phyloP scores from a whole-genome alignment of 2,113 vertebrate species.

The Siniperca knerii region DNA sequence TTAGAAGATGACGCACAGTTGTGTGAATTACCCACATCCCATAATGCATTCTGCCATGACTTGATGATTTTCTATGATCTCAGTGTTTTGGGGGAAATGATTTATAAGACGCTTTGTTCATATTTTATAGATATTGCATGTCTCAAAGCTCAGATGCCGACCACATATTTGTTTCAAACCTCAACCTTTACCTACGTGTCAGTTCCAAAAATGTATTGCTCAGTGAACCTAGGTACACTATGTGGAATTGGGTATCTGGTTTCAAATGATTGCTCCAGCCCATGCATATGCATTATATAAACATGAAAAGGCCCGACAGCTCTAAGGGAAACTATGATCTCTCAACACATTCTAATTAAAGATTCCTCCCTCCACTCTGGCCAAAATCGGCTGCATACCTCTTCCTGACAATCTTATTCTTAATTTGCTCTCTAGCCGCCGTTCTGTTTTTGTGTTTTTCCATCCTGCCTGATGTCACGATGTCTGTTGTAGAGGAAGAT shows the following conservation, averaged over 20 bases:
- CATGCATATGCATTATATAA: slow-evolving; percentile 80
- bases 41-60: slow-evolving; percentile 53
- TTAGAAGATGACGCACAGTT: slow-evolving; percentile 45
- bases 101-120: slow-evolving; percentile 39
- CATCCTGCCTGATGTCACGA: slow-evolving; percentile 59
- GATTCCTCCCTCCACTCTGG: slow-evolving; percentile 62
- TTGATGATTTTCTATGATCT: slow-evolving; percentile 55
- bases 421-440: slow-evolving; percentile 51
- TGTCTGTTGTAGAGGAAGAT: slow-evolving; percentile 22
- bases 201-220: slow-evolving; percentile 46
- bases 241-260: slow-evolving; percentile 66
- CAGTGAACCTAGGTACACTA: slow-evolving; percentile 44
- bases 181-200: slow-evolving; percentile 48
- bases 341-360: slow-evolving; percentile 81
- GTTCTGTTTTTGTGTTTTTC: slow-evolving; percentile 54
- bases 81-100: slow-evolving; percentile 16
- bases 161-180: slow-evolving; percentile 58
- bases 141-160: slow-evolving; percentile 51
- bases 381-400: slow-evolving; percentile 63
- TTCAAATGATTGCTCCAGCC: slow-evolving; percentile 75
- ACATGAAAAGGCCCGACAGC: slow-evolving; percentile 76
- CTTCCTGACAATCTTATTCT: slow-evolving; percentile 64
- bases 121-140: slow-evolving; percentile 41
- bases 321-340: slow-evolving; percentile 78
- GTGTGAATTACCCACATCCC: slow-evolving; percentile 57